phyloP scores from a whole-genome alignment of 2,888 invertebrate genomes.

The Phalera bucephala region DNA sequence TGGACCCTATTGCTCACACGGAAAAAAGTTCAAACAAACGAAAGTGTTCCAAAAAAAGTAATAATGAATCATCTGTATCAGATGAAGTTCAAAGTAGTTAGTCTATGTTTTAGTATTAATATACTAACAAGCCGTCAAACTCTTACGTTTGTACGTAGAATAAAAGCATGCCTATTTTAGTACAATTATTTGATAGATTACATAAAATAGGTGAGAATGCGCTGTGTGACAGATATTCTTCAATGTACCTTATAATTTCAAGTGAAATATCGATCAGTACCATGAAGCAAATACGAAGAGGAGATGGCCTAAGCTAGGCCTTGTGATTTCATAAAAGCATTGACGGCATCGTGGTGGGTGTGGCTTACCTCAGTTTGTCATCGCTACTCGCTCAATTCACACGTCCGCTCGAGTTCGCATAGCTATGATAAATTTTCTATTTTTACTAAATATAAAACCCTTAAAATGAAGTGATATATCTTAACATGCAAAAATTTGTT shows the following conservation, averaged over 20 bases:
- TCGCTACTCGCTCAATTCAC: too few relatives aligned
- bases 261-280: too few relatives aligned
- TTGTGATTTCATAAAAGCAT: too few relatives aligned
- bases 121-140: slow-evolving; percentile 69
- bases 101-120: slow-evolving; percentile 58
- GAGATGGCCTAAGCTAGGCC: too few relatives aligned
- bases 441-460: too few relatives aligned
- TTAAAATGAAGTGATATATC: too few relatives aligned
- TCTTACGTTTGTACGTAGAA: slow-evolving; percentile 59
- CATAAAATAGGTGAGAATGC: slow-evolving; percentile 66
- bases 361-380: too few relatives aligned
- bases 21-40: slow-evolving; percentile 65
- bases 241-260: slow-evolving; percentile 10
- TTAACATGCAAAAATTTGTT: too few relatives aligned
- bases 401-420: too few relatives aligned
- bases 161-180: slow-evolving; percentile 80
- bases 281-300: too few relatives aligned
- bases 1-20: slow-evolving; percentile 61
- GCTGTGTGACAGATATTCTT: slow-evolving; percentile 53
- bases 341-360: too few relatives aligned
- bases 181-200: slow-evolving; percentile 75
- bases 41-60: slow-evolving; percentile 59
- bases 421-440: too few relatives aligned
- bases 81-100: slow-evolving; percentile 77
- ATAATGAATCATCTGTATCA: slow-evolving; percentile 72